A percentile compares a stretch with the other conserved stretches of the same genome.
Conservation (phyloP, 1,140 invertebrate genomes). For the Myzus persicae region DNA sequence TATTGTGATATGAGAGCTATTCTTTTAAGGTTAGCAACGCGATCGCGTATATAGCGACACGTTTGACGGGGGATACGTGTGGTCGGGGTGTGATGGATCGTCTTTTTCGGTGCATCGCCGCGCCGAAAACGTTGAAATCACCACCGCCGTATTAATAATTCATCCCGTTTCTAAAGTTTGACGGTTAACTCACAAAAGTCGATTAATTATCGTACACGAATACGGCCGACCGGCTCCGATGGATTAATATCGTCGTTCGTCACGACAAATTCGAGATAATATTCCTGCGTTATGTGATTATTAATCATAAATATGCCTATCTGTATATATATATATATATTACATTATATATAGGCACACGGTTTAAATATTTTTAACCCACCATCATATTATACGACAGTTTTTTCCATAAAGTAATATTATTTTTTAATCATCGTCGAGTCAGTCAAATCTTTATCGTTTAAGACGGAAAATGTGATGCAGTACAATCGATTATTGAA, state of each 20-base stretch:
- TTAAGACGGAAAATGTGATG: no score
- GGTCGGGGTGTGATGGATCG: neutral
- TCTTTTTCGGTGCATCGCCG: neutral
- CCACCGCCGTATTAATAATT: neutral
- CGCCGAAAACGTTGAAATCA: conserved; percentile 18
- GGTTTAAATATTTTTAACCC: neutral
- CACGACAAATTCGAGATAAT: neutral
- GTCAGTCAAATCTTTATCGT: no score
- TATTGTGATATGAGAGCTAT: neutral
- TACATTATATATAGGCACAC: neutral
- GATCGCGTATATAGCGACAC: neutral
- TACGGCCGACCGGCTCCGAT: neutral
- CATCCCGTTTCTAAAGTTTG: neutral
- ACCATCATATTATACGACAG: neutral
- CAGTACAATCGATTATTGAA: no score
- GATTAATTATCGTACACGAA: conserved; percentile 5
- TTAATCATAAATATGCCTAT: neutral
- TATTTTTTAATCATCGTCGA: neutral
- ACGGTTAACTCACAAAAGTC: conserved; percentile 15
- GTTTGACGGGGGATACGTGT: neutral
- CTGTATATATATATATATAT: neutral
- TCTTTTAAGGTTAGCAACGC: neutral
- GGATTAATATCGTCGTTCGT: neutral
- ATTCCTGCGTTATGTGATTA: neutral
- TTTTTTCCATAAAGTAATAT: neutral